A percentile compares a stretch with the other conserved stretches of the same genome.
Evolutionary conservation across 2,888 invertebrate genomes (phyloP).

Genomic region (Polymixis flavicincta): DNA sequence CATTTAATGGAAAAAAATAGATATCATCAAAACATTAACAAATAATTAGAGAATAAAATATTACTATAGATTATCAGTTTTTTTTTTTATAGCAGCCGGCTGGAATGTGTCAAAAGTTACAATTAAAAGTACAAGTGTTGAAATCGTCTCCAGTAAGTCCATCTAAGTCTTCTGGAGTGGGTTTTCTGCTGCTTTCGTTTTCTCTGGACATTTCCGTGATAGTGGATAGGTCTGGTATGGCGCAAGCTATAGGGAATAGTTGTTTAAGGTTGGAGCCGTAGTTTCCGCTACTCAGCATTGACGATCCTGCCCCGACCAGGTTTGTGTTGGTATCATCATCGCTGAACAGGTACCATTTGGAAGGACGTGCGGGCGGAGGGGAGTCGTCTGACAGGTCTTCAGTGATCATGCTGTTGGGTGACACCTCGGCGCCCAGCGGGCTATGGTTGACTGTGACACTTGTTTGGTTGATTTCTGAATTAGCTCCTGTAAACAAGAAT

Average conservation of each 20-base stretch:
- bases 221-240: slow-evolving; percentile 84
- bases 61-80: neutral
- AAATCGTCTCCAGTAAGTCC: slow-evolving; percentile 68
- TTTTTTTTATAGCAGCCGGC: slow-evolving; percentile 38
- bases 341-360: slow-evolving; percentile 82
- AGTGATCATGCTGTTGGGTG: slow-evolving; percentile 80
- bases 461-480: slow-evolving; percentile 53
- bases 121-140: slow-evolving; percentile 64
- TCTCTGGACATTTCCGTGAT: slow-evolving; percentile 85
- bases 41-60: slow-evolving; percentile 8
- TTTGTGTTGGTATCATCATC: slow-evolving; percentile 82
- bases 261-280: slow-evolving; percentile 79
- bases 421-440: slow-evolving; percentile 61
- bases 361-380: slow-evolving; percentile 31
- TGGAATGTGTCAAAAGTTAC: slow-evolving; percentile 20
- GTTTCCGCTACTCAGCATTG: slow-evolving; percentile 54
- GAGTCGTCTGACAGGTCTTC: slow-evolving; percentile 82
- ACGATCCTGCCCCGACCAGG: slow-evolving; percentile 41
- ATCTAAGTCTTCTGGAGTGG: slow-evolving; percentile 64
- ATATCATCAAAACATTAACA: slow-evolving; percentile 40
- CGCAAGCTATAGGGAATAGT: slow-evolving; percentile 82
- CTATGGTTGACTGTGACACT: slow-evolving; percentile 67
- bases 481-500: slow-evolving; percentile 50
- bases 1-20: slow-evolving; percentile 50
- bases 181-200: slow-evolving; percentile 73